Evolutionary conservation across 2,113 vertebrate genomes (phyloP).

Genomic region (Corynorhinus townsendii): DNA sequence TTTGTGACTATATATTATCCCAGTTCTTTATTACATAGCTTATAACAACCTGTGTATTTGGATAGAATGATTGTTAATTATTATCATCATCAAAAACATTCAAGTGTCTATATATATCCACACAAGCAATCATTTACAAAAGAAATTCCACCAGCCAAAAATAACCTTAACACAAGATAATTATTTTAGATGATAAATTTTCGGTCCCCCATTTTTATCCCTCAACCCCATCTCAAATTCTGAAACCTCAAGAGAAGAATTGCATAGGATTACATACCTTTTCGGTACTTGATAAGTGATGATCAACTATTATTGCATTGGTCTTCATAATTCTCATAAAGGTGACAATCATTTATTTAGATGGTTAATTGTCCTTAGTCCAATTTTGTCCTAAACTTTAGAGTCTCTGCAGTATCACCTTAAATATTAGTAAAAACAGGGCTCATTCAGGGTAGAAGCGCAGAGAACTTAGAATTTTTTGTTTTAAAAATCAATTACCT

Average conservation of each 20-base stretch:
- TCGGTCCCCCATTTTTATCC: neutral
- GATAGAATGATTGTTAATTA: neutral
- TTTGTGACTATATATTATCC: conserved; percentile 10
- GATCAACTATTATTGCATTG: neutral
- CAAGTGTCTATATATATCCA: neutral
- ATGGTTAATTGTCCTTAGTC: neutral
- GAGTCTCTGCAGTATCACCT: neutral
- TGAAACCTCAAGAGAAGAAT: neutral
- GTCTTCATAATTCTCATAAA: conserved; percentile 1
- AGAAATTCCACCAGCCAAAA: conserved; percentile 38
- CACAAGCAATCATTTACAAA: neutral
- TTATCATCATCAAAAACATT: conserved; percentile 9
- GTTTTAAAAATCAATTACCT: neutral
- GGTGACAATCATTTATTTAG: neutral
- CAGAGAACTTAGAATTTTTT: conserved; percentile 3
- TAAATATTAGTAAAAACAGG: neutral
- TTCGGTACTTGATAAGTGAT: neutral
- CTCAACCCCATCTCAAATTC: neutral
- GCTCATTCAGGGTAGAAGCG: neutral
- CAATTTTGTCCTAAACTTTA: neutral
- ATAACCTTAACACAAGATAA: neutral
- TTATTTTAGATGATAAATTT: conserved; percentile 24
- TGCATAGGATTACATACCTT: neutral
- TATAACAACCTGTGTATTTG: neutral
- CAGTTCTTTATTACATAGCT: conserved; percentile 35